Conservation (phyloP, 1,140 invertebrate species). For the Ceratosolen fusciceps region DNA sequence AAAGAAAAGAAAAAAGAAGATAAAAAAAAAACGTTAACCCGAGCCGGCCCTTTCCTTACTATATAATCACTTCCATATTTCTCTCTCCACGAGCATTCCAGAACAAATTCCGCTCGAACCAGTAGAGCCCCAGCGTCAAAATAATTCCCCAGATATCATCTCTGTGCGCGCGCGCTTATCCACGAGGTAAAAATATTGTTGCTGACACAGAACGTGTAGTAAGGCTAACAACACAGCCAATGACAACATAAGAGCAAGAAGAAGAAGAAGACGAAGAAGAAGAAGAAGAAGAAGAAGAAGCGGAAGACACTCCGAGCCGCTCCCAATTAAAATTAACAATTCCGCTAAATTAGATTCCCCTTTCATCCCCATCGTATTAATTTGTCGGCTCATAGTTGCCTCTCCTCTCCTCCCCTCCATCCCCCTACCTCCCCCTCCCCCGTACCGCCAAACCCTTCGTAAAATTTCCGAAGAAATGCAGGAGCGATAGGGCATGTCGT, state of each 20-base stretch:
- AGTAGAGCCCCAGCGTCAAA: neutral
- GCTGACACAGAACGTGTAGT: too few relatives aligned
- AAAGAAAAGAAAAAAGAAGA: too few relatives aligned
- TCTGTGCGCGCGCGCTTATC: neutral
- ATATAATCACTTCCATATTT: constrained; percentile 10
- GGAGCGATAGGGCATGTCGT: neutral
- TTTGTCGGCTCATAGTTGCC: neutral
- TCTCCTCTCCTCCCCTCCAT: neutral
- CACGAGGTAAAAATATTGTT: too few relatives aligned
- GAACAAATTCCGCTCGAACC: neutral
- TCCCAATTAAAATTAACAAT: neutral
- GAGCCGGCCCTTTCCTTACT: constrained; percentile 4
- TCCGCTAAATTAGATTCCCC: neutral
- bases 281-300: too few relatives aligned
- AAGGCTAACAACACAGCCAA: too few relatives aligned
- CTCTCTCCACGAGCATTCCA: neutral
- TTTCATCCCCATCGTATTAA: neutral
- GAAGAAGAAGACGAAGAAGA: too few relatives aligned
- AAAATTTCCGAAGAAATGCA: neutral
- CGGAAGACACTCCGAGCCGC: neutral
- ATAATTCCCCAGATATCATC: neutral
- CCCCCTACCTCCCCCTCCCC: neutral
- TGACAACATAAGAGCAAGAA: too few relatives aligned
- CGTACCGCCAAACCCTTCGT: too few relatives aligned
- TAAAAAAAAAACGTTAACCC: too few relatives aligned